Evolutionary conservation across 2,888 invertebrate genomes (phyloP).

Genomic region (Fragum fragum): DNA sequence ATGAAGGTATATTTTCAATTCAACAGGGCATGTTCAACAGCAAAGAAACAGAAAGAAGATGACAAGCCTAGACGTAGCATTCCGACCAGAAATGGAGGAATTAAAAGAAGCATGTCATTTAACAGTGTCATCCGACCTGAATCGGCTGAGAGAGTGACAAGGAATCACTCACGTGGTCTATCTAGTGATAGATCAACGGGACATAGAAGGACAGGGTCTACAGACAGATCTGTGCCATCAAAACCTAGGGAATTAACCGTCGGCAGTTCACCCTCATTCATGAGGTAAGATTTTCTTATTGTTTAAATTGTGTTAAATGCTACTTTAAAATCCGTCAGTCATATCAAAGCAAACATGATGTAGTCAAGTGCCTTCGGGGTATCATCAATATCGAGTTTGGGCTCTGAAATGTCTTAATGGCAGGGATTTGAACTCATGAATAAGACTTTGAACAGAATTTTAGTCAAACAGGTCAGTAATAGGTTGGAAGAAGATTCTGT

Average conservation of each 20-base stretch:
- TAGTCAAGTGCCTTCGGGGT: no score
- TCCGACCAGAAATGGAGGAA: conserved; percentile 20
- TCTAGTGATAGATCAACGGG: conserved; percentile 21
- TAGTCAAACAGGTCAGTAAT: no score
- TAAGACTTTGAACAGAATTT: no score
- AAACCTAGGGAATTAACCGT: conserved; percentile 56
- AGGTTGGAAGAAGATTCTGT: no score
- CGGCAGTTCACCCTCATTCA: conserved; percentile 69
- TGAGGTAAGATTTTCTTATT: no score
- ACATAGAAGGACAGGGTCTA: conserved; percentile 44
- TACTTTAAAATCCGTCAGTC: no score
- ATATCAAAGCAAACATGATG: no score
- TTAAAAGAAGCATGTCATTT: conserved; percentile 34
- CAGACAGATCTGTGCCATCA: conserved; percentile 33
- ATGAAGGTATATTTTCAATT: no score
- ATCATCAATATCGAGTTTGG: no score
- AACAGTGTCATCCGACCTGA: background rate
- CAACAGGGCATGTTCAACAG: conserved; percentile 37
- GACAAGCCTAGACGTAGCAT: conserved; percentile 16
- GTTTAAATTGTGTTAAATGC: no score
- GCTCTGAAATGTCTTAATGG: no score
- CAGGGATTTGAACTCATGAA: no score
- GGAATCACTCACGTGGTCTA: conserved; percentile 23
- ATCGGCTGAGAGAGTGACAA: conserved; percentile 4
- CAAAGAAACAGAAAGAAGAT: conserved; percentile 36